Evolutionary conservation across 2,797 vertebrate genomes (phyloP).

Genomic region (Phrynocephalus guinanensis): DNA sequence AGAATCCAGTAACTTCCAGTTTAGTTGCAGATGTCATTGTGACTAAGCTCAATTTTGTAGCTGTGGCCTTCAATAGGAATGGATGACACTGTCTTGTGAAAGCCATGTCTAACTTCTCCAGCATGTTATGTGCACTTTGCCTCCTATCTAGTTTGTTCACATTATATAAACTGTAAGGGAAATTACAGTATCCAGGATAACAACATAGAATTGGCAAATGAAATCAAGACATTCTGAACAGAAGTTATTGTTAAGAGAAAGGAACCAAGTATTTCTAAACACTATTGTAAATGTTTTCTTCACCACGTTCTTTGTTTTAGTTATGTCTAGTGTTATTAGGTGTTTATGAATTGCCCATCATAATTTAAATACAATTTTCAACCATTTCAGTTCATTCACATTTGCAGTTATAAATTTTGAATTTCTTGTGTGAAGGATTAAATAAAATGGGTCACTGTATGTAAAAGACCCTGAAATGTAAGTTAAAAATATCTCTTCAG

Average conservation of each 20-base stretch:
- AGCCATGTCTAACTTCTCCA: not conserved
- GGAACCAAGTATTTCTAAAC: not conserved
- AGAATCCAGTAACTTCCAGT: not conserved
- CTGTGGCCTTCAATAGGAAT: not conserved
- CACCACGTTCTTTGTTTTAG: not conserved
- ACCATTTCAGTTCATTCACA: slow-evolving; percentile 34
- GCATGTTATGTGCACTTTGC: not conserved
- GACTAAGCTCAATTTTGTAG: not conserved
- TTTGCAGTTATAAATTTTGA: rapidly evolving
- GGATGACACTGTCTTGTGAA: not conserved
- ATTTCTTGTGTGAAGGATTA: not conserved
- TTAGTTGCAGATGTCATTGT: not conserved
- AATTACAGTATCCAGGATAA: too few relatives aligned
- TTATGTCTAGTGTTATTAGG: not conserved
- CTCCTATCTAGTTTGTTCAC: not conserved
- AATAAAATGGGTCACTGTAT: slow-evolving; percentile 31
- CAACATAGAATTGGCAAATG: not conserved
- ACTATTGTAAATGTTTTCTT: not conserved
- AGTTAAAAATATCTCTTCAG: slow-evolving; percentile 8
- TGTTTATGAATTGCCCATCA: slow-evolving; percentile 22
- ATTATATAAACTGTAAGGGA: not conserved
- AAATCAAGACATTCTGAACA: not conserved
- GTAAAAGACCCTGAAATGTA: not conserved
- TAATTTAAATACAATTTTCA: slow-evolving; percentile 2
- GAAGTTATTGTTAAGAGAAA: not conserved